Evolutionary conservation across 2,888 invertebrate species (phyloP).

Genomic region (Anorthoa munda): DNA sequence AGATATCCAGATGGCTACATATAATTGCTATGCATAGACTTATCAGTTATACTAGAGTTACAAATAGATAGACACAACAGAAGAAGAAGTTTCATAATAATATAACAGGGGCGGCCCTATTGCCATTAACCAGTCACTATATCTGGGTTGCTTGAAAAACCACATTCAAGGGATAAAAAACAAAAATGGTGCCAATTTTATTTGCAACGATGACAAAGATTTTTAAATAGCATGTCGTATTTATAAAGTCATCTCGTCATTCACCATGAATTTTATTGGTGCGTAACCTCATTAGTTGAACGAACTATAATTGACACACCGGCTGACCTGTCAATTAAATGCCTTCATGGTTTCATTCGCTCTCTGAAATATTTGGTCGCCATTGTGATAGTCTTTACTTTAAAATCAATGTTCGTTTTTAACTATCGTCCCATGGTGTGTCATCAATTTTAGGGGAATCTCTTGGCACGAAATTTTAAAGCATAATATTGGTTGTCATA

Average conservation of each 20-base stretch:
- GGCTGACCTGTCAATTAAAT: constrained; percentile 90
- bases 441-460: neutral
- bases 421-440: neutral
- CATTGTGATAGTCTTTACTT: constrained; percentile 13
- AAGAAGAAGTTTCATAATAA: no score
- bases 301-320: constrained; percentile 89
- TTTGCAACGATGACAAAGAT: constrained; percentile 38
- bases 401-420: constrained; percentile 17
- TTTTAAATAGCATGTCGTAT: constrained; percentile 50
- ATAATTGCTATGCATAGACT: no score
- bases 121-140: neutral
- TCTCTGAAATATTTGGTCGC: constrained; percentile 58
- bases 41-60: no score
- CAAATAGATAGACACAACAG: no score
- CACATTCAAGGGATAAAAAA: no score
- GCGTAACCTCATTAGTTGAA: constrained; percentile 88
- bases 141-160: neutral
- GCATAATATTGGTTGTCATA: no score
- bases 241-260: constrained; percentile 71
- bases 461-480: no score
- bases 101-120: no score
- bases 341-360: constrained; percentile 71
- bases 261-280: constrained; percentile 78
- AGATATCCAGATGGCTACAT: no score
- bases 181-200: constrained; percentile 3